Base-by-base conservation (phyloP, 2,113 vertebrate species). In the Numenius arquata region DNA sequence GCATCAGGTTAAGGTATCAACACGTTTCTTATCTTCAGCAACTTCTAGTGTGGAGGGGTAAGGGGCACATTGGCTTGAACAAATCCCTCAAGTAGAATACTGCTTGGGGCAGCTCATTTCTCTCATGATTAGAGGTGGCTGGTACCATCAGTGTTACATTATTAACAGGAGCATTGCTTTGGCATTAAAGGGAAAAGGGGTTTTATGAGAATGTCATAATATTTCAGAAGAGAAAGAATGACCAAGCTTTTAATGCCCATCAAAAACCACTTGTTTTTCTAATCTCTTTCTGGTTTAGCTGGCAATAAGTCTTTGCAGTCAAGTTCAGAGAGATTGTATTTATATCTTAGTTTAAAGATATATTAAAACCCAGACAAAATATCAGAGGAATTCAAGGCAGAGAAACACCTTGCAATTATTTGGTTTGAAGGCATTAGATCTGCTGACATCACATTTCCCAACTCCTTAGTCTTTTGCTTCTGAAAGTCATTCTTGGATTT, bases 401-500 rank as follows among this genome's bases (percentile, higher is more conserved):
- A 79, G 45, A 83, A 97, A 79, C n/a, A 96, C 80, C 92, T 95
- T 95, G 74, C 50, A 96, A 96, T 71, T 96, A 93, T 80, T 95
- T 92, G 40, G 63, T 94, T 90, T 89, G 52, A 87, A 94, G 59
- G 55, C 30, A 90, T 29, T 70, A 66, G 63, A 89, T 88, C 65
- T 95, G 74, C 96, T 95, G 92, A 94, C 34, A 52, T 8, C 19
- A 66, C 30, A 2, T 67, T 96, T 94, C 77, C 55, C 45, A 62
- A 32, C 32, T 62, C 52, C 66, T 92, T 50, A 76, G 79, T 40
- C 58, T 89, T 93, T 85, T 88, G 34, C 43, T 87, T 92, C 86
- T 82, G 66, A 86, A 96, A 94, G 74, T 78, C 41, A 58, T 76
- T 92, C 75, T 62, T 72, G 12, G 23, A 77, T 85, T 91, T 74